Percentiles rank a stretch among this genome's conserved stretches.
These are phyloP conservation scores for Macrosteles quadrilineatus DNA, from an alignment of 1,140 invertebrate species.

Conservation along the genomic window DNA sequence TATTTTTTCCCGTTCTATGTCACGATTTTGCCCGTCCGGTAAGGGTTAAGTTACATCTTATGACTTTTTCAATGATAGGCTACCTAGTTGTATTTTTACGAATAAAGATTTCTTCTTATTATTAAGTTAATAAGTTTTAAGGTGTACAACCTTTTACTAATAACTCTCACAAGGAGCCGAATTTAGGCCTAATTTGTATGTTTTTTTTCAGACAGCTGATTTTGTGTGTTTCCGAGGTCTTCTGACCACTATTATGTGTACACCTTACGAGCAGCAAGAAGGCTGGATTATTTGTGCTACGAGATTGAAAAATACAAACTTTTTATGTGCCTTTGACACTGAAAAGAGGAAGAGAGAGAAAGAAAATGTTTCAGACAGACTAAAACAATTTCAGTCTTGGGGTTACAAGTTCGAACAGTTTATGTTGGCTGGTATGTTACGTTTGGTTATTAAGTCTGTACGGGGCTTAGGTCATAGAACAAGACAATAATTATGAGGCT, in stretches of 20 bases:
- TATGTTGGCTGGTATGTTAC: conserved; percentile 58
- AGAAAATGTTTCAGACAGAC: conserved; percentile 50
- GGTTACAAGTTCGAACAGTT: conserved; percentile 86
- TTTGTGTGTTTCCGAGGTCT: conserved; percentile 73
- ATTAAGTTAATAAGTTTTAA: too few species aligned
- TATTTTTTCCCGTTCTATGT: too few species aligned
- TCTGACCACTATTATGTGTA: conserved; percentile 64
- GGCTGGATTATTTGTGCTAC: conserved; percentile 68
- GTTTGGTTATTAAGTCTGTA: conserved; percentile 16
- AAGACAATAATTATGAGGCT: too few species aligned
- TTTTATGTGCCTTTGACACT: conserved; percentile 67
- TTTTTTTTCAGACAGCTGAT: conserved; percentile 49
- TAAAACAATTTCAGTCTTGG: conserved; percentile 65
- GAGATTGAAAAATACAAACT: conserved; percentile 66
- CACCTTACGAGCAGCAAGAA: conserved; percentile 65
- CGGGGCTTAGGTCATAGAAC: too few species aligned
- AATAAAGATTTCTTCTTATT: too few species aligned
- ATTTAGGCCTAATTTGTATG: too few species aligned
- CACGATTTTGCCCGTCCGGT: too few species aligned
- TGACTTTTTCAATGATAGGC: too few species aligned
- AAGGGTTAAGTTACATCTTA: too few species aligned
- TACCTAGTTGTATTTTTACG: too few species aligned
- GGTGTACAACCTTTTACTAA: too few species aligned
- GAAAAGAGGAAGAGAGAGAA: conserved; percentile 55
- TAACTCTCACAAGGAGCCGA: too few species aligned